phyloP scores from a whole-genome alignment of 2,888 invertebrate species.

The Bombylius major region DNA sequence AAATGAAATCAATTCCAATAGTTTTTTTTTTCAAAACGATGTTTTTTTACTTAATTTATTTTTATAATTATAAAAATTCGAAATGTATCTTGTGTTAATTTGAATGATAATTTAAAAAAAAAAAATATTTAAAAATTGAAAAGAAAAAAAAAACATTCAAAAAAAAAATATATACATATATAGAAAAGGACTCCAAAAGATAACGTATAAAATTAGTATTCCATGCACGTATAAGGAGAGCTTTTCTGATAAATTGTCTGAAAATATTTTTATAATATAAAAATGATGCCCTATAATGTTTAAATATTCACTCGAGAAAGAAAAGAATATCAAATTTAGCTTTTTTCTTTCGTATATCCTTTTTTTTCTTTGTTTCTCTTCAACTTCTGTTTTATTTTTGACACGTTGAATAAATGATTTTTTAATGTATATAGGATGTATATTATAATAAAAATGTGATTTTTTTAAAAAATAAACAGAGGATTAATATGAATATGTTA shows the following conservation, averaged over 20 bases:
- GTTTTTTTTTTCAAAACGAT: too few relatives aligned
- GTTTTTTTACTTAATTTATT: background rate
- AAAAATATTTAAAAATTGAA: background rate
- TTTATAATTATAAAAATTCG: background rate
- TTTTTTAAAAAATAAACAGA: background rate
- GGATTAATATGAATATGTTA: background rate
- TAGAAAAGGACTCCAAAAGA: background rate
- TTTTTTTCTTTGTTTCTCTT: background rate
- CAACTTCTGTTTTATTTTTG: too few relatives aligned
- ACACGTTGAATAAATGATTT: background rate
- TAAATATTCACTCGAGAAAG: background rate
- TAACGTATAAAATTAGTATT: slow-evolving; percentile 10
- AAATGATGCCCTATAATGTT: background rate
- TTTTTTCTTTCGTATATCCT: background rate
- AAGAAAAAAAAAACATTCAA: background rate
- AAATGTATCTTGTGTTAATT: too few relatives aligned
- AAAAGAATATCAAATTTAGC: background rate
- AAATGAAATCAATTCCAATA: too few relatives aligned
- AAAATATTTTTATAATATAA: slow-evolving; percentile 10
- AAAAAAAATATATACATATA: background rate
- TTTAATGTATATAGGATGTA: background rate
- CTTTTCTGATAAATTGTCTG: slow-evolving; percentile 12
- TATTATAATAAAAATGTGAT: background rate
- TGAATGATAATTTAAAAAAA: too few relatives aligned
- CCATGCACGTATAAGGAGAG: slow-evolving; percentile 4